Conservation (phyloP, 1,140 invertebrate genomes). For the honey bee (Apis mellifera) region Amel_HAv3.1 CM009933.2:4252001-4252500, state of each 20-base stretch:
- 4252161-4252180: background rate
- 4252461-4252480: conserved; percentile 17
- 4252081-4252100: background rate
- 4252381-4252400: conserved; percentile 7
- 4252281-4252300: conserved; percentile 4
- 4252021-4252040: background rate
- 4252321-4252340: background rate
- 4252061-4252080: background rate
- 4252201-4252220: background rate
- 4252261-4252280: background rate
- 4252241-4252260: background rate
- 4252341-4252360: conserved; percentile 20
- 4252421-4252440: conserved; percentile 11
- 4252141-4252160: conserved; percentile 1
- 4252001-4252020: no score
- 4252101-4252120: background rate
- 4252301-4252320: background rate
- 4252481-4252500: conserved; percentile 2
- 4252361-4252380: background rate
- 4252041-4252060: background rate
- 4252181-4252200: background rate
- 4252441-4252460: background rate
- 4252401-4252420: conserved; percentile 11
- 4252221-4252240: background rate
- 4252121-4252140: background rate